phyloP scores from a whole-genome alignment of 1,140 invertebrate genomes.

The Psix sp. region DNA sequence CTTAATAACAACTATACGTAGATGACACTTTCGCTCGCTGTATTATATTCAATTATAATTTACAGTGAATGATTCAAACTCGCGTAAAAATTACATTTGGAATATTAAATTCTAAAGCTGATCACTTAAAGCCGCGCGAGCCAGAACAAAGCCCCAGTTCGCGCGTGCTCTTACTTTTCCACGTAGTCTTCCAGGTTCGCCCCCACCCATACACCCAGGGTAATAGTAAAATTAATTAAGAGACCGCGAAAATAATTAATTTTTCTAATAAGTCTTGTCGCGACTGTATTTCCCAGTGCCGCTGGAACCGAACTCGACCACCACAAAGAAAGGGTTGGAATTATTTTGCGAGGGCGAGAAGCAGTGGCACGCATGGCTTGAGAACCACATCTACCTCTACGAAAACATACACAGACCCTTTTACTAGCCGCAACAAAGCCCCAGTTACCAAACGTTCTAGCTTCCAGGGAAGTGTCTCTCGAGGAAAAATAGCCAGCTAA shows the following conservation, averaged over 20 bases:
- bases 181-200: slow-evolving; percentile 26
- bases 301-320: too few species aligned
- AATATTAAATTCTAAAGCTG: slow-evolving; percentile 41
- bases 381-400: slow-evolving; percentile 74
- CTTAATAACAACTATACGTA: slow-evolving; percentile 33
- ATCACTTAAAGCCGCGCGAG: slow-evolving; percentile 39
- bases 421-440: slow-evolving; percentile 39
- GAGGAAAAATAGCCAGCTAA: too few species aligned
- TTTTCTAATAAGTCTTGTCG: slow-evolving; percentile 76
- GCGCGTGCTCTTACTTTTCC: slow-evolving; percentile 27
- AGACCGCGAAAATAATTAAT: slow-evolving; percentile 76
- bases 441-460: too few species aligned
- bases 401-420: slow-evolving; percentile 64
- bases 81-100: slow-evolving; percentile 44
- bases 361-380: slow-evolving; percentile 62
- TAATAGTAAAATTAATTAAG: slow-evolving; percentile 77
- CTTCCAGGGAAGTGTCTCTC: too few species aligned
- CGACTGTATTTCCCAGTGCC: slow-evolving; percentile 46
- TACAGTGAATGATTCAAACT: slow-evolving; percentile 21
- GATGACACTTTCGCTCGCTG: background rate
- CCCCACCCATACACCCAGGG: slow-evolving; percentile 45
- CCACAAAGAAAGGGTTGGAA: slow-evolving; percentile 66
- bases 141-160: slow-evolving; percentile 22
- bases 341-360: slow-evolving; percentile 71
- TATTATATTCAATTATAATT: slow-evolving; percentile 46